phyloP scores from a whole-genome alignment of 23 tunicate genomes.

The Oikopleura vanhoeffeni region DNA sequence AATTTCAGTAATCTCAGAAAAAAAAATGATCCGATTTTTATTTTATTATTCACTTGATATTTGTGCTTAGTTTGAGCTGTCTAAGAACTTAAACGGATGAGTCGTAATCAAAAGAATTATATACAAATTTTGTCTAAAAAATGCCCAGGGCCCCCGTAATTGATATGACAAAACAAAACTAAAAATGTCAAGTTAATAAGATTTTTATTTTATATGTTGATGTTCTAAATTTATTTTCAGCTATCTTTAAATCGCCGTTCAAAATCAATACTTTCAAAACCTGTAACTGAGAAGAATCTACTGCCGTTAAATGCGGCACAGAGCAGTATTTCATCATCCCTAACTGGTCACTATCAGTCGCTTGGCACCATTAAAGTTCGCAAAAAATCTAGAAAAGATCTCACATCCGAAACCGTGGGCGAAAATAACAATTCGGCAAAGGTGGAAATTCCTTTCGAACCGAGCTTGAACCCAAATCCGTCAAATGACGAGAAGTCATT shows the following conservation, averaged over 20 bases:
- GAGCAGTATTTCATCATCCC: neutral
- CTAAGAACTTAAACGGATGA: no score
- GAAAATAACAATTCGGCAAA: neutral
- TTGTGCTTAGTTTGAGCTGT: no score
- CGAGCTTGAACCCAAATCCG: neutral
- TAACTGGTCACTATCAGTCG: neutral
- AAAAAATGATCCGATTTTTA: no score
- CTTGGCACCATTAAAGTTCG: neutral
- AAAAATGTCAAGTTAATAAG: no score
- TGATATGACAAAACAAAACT: no score
- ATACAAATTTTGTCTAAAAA: no score
- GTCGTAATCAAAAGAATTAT: no score
- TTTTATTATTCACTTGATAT: no score
- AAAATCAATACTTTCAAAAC: neutral
- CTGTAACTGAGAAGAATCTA: neutral
- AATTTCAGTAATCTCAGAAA: no score
- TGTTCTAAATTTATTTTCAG: no score
- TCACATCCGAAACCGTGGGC: neutral
- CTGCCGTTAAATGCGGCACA: neutral
- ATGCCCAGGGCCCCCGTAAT: no score
- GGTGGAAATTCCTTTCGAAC: neutral
- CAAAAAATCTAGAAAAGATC: neutral
- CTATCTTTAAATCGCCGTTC: neutral
- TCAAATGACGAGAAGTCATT: neutral
- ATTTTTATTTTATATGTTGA: no score